phyloP scores from a whole-genome alignment of 2,797 vertebrate genomes.

The Scolopax bukidnonensis region DNA sequence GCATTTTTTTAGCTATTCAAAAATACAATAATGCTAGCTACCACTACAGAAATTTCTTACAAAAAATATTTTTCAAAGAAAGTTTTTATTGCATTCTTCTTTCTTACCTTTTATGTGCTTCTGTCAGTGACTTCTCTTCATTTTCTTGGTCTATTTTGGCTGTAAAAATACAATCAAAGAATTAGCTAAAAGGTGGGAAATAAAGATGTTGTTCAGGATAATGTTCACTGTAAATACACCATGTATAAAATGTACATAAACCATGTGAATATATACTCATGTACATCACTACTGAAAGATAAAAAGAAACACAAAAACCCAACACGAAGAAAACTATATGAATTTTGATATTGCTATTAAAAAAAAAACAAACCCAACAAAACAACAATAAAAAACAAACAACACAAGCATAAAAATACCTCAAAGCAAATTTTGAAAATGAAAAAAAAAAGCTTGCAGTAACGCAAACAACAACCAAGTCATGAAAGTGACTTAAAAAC shows the following conservation, averaged over 20 bases:
- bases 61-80: background rate
- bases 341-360: background rate
- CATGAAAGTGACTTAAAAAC: background rate
- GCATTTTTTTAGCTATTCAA: background rate
- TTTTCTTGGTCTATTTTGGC: conserved; percentile 91
- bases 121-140: conserved; percentile 86
- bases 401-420: background rate
- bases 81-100: background rate
- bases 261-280: background rate
- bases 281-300: background rate
- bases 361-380: background rate
- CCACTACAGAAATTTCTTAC: background rate
- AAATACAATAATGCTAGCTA: background rate
- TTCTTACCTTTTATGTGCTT: conserved; percentile 90
- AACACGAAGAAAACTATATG: background rate
- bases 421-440: background rate
- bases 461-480: background rate
- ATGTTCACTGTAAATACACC: background rate
- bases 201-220: background rate
- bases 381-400: background rate
- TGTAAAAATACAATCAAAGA: conserved; percentile 66
- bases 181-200: background rate
- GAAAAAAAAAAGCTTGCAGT: background rate
- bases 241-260: background rate
- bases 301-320: background rate